Conservation (phyloP, 2,113 vertebrate genomes). For the Copsychus sechellarum region DNA sequence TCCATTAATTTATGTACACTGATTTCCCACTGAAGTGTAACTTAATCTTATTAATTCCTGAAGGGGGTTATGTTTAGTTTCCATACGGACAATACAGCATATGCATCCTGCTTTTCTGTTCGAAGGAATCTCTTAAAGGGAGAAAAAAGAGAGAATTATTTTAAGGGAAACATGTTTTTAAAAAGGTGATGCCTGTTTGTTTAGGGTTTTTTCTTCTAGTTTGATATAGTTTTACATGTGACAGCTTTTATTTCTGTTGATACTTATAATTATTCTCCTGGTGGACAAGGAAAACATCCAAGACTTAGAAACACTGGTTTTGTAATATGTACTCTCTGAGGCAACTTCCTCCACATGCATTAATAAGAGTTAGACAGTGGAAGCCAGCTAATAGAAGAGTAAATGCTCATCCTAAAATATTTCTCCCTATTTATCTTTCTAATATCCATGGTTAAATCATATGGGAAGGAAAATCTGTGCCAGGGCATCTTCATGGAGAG, state of each 20-base stretch:
- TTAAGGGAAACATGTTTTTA: background rate
- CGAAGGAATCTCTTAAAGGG: background rate
- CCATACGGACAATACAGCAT: background rate
- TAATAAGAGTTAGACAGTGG: background rate
- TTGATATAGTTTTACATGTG: background rate
- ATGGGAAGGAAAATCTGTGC: background rate
- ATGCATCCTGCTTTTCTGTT: conserved; percentile 11
- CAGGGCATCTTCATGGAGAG: background rate
- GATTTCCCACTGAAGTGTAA: conserved; percentile 52
- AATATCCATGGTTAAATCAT: background rate
- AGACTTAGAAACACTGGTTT: background rate
- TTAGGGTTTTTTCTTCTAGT: background rate
- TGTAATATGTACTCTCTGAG: background rate
- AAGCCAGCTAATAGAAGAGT: background rate
- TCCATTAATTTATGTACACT: conserved; percentile 53
- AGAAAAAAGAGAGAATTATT: background rate
- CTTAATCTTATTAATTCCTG: conserved; percentile 53
- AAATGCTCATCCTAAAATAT: background rate
- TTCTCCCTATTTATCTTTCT: background rate
- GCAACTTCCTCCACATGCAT: background rate
- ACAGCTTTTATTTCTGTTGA: background rate
- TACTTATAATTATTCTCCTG: background rate
- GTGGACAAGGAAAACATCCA: background rate
- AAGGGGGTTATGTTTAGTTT: conserved; percentile 41
- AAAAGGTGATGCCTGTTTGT: background rate